Conservation (phyloP, 1,140 invertebrate genomes). For the Stenopsyche tienmushanensis region DNA sequence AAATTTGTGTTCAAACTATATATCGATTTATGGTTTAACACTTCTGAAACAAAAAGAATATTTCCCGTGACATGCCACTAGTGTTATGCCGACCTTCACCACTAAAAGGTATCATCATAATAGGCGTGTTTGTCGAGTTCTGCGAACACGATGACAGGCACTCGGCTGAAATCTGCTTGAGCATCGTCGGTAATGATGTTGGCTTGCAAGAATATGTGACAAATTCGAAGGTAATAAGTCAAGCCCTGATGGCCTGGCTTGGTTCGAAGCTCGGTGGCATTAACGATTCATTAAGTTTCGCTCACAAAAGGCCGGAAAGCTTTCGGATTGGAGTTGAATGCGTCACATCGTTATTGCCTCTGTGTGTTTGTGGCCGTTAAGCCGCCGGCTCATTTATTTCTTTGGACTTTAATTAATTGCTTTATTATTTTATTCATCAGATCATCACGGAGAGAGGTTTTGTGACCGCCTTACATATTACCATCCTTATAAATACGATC, state of each 20-base stretch:
- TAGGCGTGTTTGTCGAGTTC: background rate
- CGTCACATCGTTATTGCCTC: background rate
- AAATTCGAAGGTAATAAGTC: background rate
- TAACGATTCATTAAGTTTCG: conserved; percentile 18
- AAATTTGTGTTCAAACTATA: too few species aligned
- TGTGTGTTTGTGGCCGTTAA: conserved; percentile 21
- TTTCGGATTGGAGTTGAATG: conserved; percentile 1
- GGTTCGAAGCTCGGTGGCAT: background rate
- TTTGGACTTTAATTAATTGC: conserved; percentile 34
- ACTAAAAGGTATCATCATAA: background rate
- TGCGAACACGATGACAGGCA: background rate
- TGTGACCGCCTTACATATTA: background rate
- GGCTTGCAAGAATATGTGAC: background rate
- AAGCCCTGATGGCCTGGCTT: too few species aligned
- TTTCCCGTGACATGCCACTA: too few species aligned
- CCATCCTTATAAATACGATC: too few species aligned
- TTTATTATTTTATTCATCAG: conserved; percentile 35
- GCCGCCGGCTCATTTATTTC: conserved; percentile 9
- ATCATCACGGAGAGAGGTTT: background rate
- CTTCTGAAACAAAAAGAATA: too few species aligned
- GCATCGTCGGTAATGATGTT: conserved; percentile 1
- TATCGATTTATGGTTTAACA: too few species aligned
- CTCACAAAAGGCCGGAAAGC: conserved; percentile 29
- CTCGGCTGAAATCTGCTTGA: background rate
- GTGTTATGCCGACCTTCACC: conserved; percentile 5